A percentile compares a stretch with the other conserved stretches of the same genome.
These are phyloP conservation scores for Hydrophis major DNA, from an alignment of 2,797 vertebrate genomes.

Conservation along the genomic window DNA sequence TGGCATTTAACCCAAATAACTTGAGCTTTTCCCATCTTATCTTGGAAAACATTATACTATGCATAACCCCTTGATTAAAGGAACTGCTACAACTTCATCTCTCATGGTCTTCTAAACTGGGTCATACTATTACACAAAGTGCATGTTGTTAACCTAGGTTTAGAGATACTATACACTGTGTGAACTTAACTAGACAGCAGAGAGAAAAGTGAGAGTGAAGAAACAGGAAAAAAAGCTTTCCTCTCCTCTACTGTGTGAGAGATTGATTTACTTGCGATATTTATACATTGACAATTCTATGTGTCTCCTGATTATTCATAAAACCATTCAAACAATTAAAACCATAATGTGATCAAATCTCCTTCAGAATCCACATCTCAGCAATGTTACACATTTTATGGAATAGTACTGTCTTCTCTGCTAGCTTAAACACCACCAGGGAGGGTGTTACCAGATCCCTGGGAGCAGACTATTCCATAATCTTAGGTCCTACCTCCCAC, in stretches of 20 bases:
- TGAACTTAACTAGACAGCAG: neutral
- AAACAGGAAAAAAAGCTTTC: neutral
- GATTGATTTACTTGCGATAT: neutral
- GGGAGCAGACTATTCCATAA: neutral
- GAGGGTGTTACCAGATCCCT: neutral
- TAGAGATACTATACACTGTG: neutral
- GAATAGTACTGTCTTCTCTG: neutral
- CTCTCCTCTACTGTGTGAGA: neutral
- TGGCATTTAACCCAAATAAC: neutral
- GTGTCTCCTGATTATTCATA: neutral
- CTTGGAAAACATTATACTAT: neutral
- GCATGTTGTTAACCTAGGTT: neutral
- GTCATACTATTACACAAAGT: neutral
- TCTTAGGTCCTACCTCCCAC: neutral
- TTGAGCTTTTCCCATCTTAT: neutral
- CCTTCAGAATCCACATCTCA: neutral
- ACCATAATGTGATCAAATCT: neutral
- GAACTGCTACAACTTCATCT: neutral
- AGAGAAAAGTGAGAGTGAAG: neutral
- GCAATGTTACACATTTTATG: neutral
- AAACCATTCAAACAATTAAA: neutral
- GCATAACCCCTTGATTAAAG: neutral
- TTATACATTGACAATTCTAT: neutral
- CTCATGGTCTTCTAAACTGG: neutral
- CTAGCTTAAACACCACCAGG: neutral